Evolutionary conservation across 2,797 vertebrate species (phyloP), one percentile per base, ranked within the genome.

Genomic region (Nannoperca obscura): DNA sequence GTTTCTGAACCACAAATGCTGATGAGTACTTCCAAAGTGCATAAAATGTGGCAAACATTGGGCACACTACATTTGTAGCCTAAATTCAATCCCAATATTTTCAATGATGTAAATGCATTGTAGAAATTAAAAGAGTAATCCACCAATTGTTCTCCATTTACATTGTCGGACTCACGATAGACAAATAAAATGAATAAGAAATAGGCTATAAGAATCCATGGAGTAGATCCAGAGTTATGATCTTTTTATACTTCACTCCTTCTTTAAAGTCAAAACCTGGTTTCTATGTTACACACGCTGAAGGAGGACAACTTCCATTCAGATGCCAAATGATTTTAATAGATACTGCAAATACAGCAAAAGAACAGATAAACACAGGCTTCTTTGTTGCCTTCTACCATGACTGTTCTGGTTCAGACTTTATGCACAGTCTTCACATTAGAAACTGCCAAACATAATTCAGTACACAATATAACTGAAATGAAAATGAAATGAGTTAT

Each of bases 1-100:
- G 1, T 76, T 76, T 67, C 17, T 38, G 44, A 66, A 42, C 5
- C n/a, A 38, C 46, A 73, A 75, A 76, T 73, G 34, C 42, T 19
- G 17, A 13, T 46, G 58, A 82, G 58, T 53, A 65, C 5, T 54
- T 46, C 24, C 30, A 55, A 71, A 79, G n/a, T 74, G 30, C 63
- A 72, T 78, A 62, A 61, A 73, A 81, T 4, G 15, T 3, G 5
- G 54, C 12, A 42, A 15, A 84, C 65, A 24, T 3, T 60, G 20
- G 58, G 24, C 2, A 58, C 11, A 12, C 14, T 22, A 34, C 42
- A 20, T 32, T 50, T 76, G 17, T 15, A 32, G 22, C 27, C n/a
- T 4, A 47, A 68, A 63, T 65, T 32, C 27, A 47, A 13, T 57
- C 49, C 2, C 47, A 30, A 10, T 52, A 62, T 36, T 74, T 54